phyloP scores from a whole-genome alignment of 2,797 vertebrate species.

The Danionella dracula region DNA sequence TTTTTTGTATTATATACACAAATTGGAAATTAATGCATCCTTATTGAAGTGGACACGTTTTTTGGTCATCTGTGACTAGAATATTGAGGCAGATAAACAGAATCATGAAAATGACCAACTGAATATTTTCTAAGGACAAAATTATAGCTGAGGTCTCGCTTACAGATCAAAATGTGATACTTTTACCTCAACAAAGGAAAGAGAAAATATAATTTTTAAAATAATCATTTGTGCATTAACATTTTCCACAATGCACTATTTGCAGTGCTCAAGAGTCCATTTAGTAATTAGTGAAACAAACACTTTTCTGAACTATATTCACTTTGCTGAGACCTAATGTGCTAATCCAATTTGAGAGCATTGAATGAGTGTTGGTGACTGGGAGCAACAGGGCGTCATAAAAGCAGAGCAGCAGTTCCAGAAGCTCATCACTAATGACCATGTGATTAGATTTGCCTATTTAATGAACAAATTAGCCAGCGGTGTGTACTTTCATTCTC shows the following conservation, averaged over 20 bases:
- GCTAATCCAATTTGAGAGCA: constrained; percentile 63
- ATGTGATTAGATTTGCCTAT: constrained; percentile 60
- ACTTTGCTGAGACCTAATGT: constrained; percentile 53
- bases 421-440: constrained; percentile 54
- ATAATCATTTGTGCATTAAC: too few relatives aligned
- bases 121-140: not conserved
- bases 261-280: constrained; percentile 49
- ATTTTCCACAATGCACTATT: too few relatives aligned
- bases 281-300: constrained; percentile 57
- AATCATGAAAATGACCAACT: not conserved
- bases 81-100: not conserved
- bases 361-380: constrained; percentile 56
- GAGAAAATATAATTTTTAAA: too few relatives aligned
- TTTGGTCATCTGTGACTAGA: not conserved
- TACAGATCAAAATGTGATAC: too few relatives aligned
- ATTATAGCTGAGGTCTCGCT: constrained; percentile 45
- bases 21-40: too few relatives aligned
- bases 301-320: constrained; percentile 54
- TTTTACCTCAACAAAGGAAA: too few relatives aligned
- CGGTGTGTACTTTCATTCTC: constrained; percentile 55
- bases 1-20: too few relatives aligned
- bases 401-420: constrained; percentile 47
- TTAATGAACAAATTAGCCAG: constrained; percentile 60
- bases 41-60: too few relatives aligned
- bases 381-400: constrained; percentile 54